phyloP scores from a whole-genome alignment of 2,888 invertebrate genomes.

The Lamproptera curius region DNA sequence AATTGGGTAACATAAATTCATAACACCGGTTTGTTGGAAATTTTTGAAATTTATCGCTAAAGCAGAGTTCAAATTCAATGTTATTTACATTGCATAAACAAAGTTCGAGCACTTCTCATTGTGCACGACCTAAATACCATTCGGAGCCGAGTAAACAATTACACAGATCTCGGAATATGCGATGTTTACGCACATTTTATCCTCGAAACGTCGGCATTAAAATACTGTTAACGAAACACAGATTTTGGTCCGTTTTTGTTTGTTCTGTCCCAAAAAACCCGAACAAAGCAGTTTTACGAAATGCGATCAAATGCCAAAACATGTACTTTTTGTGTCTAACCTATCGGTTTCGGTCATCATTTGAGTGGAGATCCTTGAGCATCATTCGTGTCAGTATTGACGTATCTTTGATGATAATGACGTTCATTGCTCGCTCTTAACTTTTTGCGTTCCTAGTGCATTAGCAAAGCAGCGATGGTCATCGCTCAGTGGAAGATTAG shows the following conservation, averaged over 20 bases:
- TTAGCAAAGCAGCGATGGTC: slow-evolving; percentile 14
- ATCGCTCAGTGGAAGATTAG: slow-evolving; percentile 2
- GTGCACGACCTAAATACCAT: slow-evolving; percentile 5
- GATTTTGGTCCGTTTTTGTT: slow-evolving; percentile 13
- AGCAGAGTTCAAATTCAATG: too few relatives aligned
- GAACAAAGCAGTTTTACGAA: slow-evolving; percentile 6
- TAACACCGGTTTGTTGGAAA: too few relatives aligned
- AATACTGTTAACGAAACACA: slow-evolving; percentile 7
- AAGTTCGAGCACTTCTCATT: neutral
- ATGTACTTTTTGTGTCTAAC: slow-evolving; percentile 1
- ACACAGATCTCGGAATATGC: slow-evolving; percentile 1
- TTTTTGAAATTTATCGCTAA: neutral
- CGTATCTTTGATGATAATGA: neutral
- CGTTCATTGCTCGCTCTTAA: slow-evolving; percentile 5
- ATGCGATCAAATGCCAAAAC: slow-evolving; percentile 2
- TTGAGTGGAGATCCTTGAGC: too few relatives aligned
- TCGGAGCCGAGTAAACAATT: slow-evolving; percentile 12
- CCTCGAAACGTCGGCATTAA: slow-evolving; percentile 4
- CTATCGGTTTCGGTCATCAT: slow-evolving; percentile 9
- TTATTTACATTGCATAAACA: neutral
- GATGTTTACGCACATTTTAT: neutral
- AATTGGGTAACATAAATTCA: too few relatives aligned
- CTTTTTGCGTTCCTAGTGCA: neutral
- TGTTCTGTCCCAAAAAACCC: neutral
- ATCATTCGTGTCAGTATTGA: neutral